Evolutionary conservation across 1,140 invertebrate species (phyloP), one percentile per base, ranked within the genome.

Genomic region (Nymphalis io): DNA sequence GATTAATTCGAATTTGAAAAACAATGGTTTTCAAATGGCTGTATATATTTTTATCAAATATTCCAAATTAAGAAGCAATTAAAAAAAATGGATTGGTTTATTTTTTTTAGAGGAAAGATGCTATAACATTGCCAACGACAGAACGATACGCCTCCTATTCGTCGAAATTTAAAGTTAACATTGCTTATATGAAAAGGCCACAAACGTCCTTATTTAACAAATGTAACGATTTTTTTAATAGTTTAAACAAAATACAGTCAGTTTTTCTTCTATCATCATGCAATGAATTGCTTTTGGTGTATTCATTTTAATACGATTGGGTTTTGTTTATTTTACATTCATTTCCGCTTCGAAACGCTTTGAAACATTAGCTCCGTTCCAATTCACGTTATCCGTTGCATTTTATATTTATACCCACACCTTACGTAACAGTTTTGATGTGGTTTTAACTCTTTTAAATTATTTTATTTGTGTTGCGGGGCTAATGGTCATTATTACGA

Each of bases 351-450:
- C 12, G 74, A 68, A 63, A 68, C 42, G 60, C 70, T 82, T 82
- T 82, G 80, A 75, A 82, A 82, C 62, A 72, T 71, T 64, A 82
- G 73, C 64, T 66, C 65, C 73, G 74, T 72, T 72, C 76, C 60
- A 72, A 67, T 76, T 80, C 57, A 33, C 63, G 67, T 58, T 51
- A 70, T 27, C 48, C 60, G 51, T 63, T 71, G 21, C 18, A 46
- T 57, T 62, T 44, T 68, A 72, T 66, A 57, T 57, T 60, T 51
- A 61, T 74, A 67, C 66, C 40, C 66, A 46, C 42, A 42, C 38
- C 61, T 73, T 58, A n/a, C 64, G 60, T 21, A 72, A 67, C 46
- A 18, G 59, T 55, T 55, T 27, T 55, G 21, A 55, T 23, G 51
- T 55, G 20, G 51, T 51, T 51, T 51, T 11, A 42, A n/a, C 12